Conservation (phyloP, 2,113 vertebrate species). For the Gobio gobio region DNA sequence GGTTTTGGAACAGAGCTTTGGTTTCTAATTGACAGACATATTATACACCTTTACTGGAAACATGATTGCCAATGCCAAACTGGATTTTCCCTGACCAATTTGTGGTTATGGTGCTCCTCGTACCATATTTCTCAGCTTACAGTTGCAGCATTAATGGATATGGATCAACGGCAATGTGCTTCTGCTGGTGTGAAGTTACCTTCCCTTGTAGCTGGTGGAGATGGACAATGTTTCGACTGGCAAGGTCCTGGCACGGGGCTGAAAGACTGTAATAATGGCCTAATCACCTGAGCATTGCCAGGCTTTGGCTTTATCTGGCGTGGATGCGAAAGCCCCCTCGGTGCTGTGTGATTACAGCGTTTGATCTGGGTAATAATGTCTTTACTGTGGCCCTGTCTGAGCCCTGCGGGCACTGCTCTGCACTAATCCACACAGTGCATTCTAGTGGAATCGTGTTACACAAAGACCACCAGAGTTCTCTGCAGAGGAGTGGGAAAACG, state of each 20-base stretch:
- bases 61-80: neutral
- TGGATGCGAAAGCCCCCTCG: slow-evolving; percentile 75
- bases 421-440: slow-evolving; percentile 80
- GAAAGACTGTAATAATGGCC: slow-evolving; percentile 78
- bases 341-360: slow-evolving; percentile 79
- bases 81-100: neutral
- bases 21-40: too few relatives aligned
- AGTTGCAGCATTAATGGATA: neutral
- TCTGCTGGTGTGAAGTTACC: slow-evolving; percentile 46
- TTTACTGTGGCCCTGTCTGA: slow-evolving; percentile 76
- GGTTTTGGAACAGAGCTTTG: neutral
- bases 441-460: slow-evolving; percentile 80
- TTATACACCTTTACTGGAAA: neutral
- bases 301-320: slow-evolving; percentile 74
- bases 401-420: slow-evolving; percentile 70
- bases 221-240: slow-evolving; percentile 60
- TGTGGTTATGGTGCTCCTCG: neutral
- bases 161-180: neutral
- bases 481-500: slow-evolving; percentile 63
- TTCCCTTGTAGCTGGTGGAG: slow-evolving; percentile 60
- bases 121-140: neutral
- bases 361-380: slow-evolving; percentile 83
- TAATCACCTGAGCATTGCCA: slow-evolving; percentile 81
- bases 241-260: slow-evolving; percentile 69
- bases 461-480: slow-evolving; percentile 81